Percentiles rank a stretch among this genome's conserved stretches.
phyloP scores from a whole-genome alignment of 2,113 vertebrate genomes.

The Macrotus californicus region DNA sequence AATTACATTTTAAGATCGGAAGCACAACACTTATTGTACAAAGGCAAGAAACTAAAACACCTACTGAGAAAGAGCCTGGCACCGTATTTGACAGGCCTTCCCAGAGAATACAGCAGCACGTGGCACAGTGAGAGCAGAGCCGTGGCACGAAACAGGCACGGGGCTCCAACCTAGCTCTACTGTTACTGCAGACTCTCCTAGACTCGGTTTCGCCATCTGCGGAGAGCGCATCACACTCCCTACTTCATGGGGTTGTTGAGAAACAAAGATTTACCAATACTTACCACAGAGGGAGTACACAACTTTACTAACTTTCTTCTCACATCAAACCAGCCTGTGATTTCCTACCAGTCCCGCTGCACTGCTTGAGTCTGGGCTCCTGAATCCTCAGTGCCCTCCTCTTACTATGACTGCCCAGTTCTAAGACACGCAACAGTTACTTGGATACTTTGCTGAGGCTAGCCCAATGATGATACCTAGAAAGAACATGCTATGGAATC shows the following conservation, averaged over 20 bases:
- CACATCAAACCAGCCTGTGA: neutral
- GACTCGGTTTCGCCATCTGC: neutral
- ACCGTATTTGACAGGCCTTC: neutral
- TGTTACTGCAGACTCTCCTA: neutral
- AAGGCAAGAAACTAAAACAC: neutral
- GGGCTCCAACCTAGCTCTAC: slow-evolving; percentile 2
- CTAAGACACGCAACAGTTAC: neutral
- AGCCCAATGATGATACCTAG: neutral
- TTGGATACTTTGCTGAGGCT: neutral
- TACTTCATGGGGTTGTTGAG: neutral
- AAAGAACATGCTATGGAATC: neutral
- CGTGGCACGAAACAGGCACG: neutral
- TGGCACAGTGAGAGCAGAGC: neutral
- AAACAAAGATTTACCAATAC: neutral
- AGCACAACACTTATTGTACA: neutral
- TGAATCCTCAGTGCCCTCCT: neutral
- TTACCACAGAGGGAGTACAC: neutral
- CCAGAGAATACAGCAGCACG: neutral
- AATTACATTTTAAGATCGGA: slow-evolving; percentile 7
- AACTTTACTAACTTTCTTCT: neutral
- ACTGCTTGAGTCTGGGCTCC: neutral
- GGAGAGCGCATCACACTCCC: neutral
- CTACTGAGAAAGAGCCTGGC: neutral
- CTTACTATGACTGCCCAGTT: neutral
- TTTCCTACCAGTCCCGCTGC: neutral